These are phyloP conservation scores for Pseudocheirus occidentalis DNA, from an alignment of 2,797 vertebrate genomes.

Conservation along the genomic window DNA sequence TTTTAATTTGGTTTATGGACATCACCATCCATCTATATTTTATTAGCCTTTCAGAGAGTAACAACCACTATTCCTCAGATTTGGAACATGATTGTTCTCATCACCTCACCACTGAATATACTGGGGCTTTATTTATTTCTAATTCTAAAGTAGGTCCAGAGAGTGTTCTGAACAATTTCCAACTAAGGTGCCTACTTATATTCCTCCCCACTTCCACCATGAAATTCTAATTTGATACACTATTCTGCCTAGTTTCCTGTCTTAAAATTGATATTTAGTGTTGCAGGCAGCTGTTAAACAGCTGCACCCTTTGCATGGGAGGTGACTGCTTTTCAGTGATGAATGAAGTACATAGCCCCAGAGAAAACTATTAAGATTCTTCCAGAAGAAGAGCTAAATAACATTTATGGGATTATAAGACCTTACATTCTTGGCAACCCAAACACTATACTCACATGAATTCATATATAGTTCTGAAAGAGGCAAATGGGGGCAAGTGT, in stretches of 20 bases:
- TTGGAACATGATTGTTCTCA: conserved; percentile 6
- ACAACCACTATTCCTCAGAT: background rate
- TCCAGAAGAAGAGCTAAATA: conserved; percentile 1
- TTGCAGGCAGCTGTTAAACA: conserved; percentile 41
- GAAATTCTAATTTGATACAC: conserved; percentile 60
- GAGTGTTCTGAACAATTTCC: conserved; percentile 27
- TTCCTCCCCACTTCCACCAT: background rate
- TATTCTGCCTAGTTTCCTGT: conserved; percentile 48
- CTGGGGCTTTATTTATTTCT: background rate
- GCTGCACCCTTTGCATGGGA: conserved; percentile 19
- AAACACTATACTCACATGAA: background rate
- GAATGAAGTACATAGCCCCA: conserved; percentile 23
- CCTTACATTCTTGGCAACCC: background rate
- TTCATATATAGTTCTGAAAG: background rate
- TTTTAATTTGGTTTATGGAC: conserved; percentile 8
- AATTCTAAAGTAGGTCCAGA: conserved; percentile 17
- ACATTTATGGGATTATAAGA: background rate
- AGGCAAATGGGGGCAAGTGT: background rate
- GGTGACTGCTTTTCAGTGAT: background rate
- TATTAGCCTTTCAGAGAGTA: background rate
- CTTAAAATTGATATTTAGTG: conserved; percentile 46
- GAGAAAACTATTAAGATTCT: background rate
- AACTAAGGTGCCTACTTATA: conserved; percentile 28
- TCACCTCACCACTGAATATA: background rate
- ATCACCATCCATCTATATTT: background rate